phyloP scores from a whole-genome alignment of 2,113 vertebrate genomes.

The Dascyllus trimaculatus region DNA sequence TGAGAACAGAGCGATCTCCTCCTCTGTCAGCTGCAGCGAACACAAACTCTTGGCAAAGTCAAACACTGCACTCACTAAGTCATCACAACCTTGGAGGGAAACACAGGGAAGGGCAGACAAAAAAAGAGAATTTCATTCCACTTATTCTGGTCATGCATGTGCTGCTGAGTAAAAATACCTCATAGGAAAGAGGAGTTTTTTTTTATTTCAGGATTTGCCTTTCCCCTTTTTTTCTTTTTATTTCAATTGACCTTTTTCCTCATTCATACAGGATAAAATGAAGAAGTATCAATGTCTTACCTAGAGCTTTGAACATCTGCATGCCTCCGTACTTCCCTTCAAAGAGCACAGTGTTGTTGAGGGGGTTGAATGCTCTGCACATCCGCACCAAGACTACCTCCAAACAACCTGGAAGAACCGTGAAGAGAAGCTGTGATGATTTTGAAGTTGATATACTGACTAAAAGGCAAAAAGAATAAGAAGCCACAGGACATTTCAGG shows the following conservation, averaged over 20 bases:
- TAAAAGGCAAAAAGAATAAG: not conserved
- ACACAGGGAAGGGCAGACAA: slow-evolving; percentile 35
- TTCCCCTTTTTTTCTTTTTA: not conserved
- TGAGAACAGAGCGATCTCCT: slow-evolving; percentile 98
- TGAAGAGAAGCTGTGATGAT: not conserved
- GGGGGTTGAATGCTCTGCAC: slow-evolving; percentile 99
- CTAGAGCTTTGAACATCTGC: slow-evolving; percentile 99
- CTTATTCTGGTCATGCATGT: slow-evolving; percentile 35
- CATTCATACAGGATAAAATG: not conserved
- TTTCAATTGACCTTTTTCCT: not conserved
- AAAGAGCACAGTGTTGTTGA: slow-evolving; percentile 99
- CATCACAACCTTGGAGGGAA: slow-evolving; percentile 91
- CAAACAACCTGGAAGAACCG: slow-evolving; percentile 89
- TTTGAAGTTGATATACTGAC: not conserved
- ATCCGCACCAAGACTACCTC: slow-evolving; percentile 99
- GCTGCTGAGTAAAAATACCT: slow-evolving; percentile 20
- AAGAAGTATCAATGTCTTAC: slow-evolving; percentile 77
- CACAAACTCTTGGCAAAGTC: slow-evolving; percentile 99
- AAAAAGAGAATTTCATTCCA: slow-evolving; percentile 25
- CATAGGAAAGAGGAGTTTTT: not conserved
- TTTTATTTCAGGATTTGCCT: not conserved
- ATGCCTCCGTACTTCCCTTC: slow-evolving; percentile 99
- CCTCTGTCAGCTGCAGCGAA: slow-evolving; percentile 97
- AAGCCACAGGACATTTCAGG: not conserved
- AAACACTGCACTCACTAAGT: slow-evolving; percentile 96